These are phyloP conservation scores for Anastrepha obliqua DNA, from an alignment of 1,140 invertebrate species.

Conservation along the genomic window DNA sequence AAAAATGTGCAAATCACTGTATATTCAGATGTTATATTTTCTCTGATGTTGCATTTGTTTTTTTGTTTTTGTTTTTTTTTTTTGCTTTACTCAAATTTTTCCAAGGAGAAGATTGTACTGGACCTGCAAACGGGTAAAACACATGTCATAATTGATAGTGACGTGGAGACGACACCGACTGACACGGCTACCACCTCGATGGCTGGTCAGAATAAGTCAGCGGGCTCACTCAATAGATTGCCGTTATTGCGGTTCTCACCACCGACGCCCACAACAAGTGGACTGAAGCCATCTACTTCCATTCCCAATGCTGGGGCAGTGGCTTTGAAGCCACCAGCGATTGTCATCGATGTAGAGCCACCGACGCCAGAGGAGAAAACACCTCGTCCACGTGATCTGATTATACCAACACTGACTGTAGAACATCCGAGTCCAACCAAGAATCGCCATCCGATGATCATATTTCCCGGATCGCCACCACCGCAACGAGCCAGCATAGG, in stretches of 20 bases:
- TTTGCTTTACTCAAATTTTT: slow-evolving; percentile 21
- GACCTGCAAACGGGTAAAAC: slow-evolving; percentile 56
- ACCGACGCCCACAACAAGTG: background rate
- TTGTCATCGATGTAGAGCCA: slow-evolving; percentile 65
- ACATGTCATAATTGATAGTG: slow-evolving; percentile 56
- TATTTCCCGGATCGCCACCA: slow-evolving; percentile 78
- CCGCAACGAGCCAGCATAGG: slow-evolving; percentile 76
- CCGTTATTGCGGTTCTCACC: slow-evolving; percentile 27
- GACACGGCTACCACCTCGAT: slow-evolving; percentile 58
- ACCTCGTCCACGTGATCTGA: slow-evolving; percentile 68
- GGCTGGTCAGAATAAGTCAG: slow-evolving; percentile 46
- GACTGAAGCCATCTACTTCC: background rate
- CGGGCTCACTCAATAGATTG: slow-evolving; percentile 9
- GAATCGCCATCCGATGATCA: slow-evolving; percentile 68
- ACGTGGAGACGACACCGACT: slow-evolving; percentile 58
- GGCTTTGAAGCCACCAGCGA: slow-evolving; percentile 56
- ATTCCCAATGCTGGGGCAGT: background rate
- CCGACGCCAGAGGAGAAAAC: slow-evolving; percentile 74
- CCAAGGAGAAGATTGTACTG: slow-evolving; percentile 56
- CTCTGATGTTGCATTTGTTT: background rate
- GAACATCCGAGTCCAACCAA: slow-evolving; percentile 79
- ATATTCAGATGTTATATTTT: background rate
- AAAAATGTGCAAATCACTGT: background rate
- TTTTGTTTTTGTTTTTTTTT: background rate
- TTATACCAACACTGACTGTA: slow-evolving; percentile 80